Evolutionary conservation across 92 coral and sea anemone species (phyloP).

Genomic region (Palythoa heliodiscus): DNA sequence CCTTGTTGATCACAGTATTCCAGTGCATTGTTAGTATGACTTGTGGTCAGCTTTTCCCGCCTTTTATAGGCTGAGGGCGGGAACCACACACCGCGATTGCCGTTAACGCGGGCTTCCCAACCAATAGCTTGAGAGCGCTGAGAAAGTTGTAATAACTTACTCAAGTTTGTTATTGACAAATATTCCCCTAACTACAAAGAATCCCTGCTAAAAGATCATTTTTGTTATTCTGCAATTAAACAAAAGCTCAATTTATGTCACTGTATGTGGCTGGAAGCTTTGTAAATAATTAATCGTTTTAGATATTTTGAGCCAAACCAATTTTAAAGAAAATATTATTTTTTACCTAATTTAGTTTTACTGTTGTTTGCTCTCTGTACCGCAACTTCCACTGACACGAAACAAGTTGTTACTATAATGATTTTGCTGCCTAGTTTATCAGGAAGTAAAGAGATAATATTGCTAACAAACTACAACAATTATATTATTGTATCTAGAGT

Average conservation of each 20-base stretch:
- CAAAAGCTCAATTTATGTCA: not conserved
- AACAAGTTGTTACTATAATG: not conserved
- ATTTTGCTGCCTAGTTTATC: not conserved
- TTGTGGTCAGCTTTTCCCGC: constrained; percentile 47
- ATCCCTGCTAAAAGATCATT: constrained; percentile 24
- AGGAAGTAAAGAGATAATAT: not conserved
- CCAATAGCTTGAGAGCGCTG: constrained; percentile 31
- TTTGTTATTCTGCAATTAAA: constrained; percentile 7
- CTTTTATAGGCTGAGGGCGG: constrained; percentile 59
- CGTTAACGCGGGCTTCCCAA: constrained; percentile 18
- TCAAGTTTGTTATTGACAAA: constrained; percentile 26
- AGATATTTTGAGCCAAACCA: not conserved
- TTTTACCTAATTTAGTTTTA: not conserved
- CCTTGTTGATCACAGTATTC: constrained; percentile 95
- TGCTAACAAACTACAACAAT: not conserved
- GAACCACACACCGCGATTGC: constrained; percentile 31
- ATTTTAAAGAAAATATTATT: not conserved
- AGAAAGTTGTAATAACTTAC: not conserved
- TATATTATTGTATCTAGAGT: not conserved
- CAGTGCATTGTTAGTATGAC: constrained; percentile 94
- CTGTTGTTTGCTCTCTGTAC: too few relatives aligned
- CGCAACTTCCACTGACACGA: not conserved
- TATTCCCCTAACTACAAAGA: constrained; percentile 8
- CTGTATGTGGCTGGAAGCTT: constrained; percentile 11
- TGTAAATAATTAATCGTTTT: constrained; percentile 38